These are phyloP conservation scores for Muscicapa comitata DNA, from an alignment of 2,797 vertebrate genomes.

Conservation along the genomic window DNA sequence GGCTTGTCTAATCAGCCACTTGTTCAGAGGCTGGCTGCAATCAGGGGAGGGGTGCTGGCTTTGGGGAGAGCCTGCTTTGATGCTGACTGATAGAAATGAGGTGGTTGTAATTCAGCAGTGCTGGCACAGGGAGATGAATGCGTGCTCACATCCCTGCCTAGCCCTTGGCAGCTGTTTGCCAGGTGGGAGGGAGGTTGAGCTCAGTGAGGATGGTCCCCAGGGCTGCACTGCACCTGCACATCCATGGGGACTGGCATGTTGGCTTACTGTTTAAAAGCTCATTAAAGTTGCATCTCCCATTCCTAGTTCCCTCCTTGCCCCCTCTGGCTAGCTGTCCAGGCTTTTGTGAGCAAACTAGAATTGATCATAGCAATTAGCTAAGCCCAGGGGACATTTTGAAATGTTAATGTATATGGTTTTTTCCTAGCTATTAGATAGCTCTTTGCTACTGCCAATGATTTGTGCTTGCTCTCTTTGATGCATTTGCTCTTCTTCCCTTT, in stretches of 20 bases:
- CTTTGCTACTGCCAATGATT: neutral
- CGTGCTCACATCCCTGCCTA: neutral
- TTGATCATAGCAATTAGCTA: constrained; percentile 60
- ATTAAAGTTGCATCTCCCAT: neutral
- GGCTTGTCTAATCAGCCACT: neutral
- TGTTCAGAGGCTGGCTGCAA: neutral
- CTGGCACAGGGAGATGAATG: neutral
- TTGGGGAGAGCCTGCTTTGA: neutral
- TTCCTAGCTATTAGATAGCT: neutral
- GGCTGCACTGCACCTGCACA: neutral
- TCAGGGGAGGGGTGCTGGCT: neutral
- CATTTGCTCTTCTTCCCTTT: neutral
- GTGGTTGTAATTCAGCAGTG: neutral
- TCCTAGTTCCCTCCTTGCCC: neutral
- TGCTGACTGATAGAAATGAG: neutral
- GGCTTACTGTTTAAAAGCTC: constrained; percentile 18
- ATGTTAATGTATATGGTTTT: constrained; percentile 2
- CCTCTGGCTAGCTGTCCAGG: constrained; percentile 15
- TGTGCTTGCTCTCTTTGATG: neutral
- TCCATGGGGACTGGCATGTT: neutral
- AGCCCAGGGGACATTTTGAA: constrained; percentile 14
- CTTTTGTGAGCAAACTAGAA: constrained; percentile 53
- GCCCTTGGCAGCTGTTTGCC: neutral
- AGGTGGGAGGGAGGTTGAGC: neutral
- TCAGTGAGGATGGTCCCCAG: neutral